Conservation (phyloP, 2,888 invertebrate species). For the Melitaea athalia region DNA sequence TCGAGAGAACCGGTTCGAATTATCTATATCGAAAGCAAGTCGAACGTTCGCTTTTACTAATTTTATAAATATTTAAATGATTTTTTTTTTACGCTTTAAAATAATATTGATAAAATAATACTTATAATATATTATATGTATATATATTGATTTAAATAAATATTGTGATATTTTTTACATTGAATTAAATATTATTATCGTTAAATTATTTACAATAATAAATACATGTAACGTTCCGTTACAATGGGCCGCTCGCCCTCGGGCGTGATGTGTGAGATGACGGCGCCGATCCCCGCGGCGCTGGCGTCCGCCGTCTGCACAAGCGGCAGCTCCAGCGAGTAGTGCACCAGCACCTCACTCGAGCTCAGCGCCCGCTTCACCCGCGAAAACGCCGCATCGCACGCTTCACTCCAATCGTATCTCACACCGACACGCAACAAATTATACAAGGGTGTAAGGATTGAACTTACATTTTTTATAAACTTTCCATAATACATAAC, state of each 20-base stretch:
- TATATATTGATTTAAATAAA: too few species aligned
- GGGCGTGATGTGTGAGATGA: conserved; percentile 24
- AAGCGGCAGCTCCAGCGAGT: neutral
- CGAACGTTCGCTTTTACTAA: too few species aligned
- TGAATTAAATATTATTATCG: too few species aligned
- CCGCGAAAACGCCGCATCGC: neutral
- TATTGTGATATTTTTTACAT: too few species aligned
- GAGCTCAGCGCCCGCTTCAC: neutral
- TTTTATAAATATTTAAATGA: too few species aligned
- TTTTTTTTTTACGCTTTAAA: too few species aligned
- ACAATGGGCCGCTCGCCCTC: neutral
- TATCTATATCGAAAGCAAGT: too few species aligned
- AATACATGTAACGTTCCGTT: too few species aligned
- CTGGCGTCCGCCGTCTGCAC: conserved; percentile 25
- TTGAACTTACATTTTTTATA: conserved; percentile 37
- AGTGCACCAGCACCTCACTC: conserved; percentile 20
- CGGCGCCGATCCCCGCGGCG: conserved; percentile 32
- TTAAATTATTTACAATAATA: too few species aligned
- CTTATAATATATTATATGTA: too few species aligned
- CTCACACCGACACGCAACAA: conserved; percentile 2
- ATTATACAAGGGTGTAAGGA: conserved; percentile 21
- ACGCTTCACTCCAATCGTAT: conserved; percentile 3
- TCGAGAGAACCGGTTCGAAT: too few species aligned
- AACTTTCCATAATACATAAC: conserved; percentile 56
- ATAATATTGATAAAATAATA: too few species aligned